phyloP scores from a whole-genome alignment of 2,113 vertebrate genomes.

The Spizaetus ornatus region DNA sequence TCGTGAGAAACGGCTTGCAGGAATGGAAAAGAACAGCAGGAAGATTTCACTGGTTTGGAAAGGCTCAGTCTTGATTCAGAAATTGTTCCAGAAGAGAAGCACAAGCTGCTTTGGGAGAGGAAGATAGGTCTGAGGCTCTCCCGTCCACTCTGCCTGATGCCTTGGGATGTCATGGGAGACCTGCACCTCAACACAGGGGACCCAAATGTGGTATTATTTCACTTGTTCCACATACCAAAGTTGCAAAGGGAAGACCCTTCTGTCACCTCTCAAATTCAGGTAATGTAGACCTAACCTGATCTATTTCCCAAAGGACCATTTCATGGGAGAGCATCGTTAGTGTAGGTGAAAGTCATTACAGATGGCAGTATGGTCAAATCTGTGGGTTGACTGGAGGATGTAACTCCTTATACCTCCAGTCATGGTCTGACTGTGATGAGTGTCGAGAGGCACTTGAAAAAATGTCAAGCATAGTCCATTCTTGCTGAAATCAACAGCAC shows the following conservation, averaged over 20 bases:
- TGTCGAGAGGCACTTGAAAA: background rate
- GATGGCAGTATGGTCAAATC: background rate
- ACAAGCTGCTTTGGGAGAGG: background rate
- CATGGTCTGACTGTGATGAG: background rate
- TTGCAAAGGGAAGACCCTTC: background rate
- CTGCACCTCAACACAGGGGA: background rate
- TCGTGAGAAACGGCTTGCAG: background rate
- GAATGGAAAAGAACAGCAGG: background rate
- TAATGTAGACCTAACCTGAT: background rate
- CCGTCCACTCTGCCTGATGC: background rate
- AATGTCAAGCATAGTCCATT: background rate
- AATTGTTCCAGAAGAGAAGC: background rate
- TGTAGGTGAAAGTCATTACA: no score
- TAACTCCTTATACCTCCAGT: fast-evolving
- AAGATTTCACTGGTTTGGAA: background rate
- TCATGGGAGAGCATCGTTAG: fast-evolving
- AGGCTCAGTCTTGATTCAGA: background rate
- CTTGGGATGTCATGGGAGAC: background rate
- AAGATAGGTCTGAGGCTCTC: background rate
- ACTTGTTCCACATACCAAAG: background rate
- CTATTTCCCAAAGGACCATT: background rate
- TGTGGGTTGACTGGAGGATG: background rate
- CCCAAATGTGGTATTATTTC: background rate
- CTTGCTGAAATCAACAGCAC: background rate
- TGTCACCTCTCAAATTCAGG: background rate